Evolutionary conservation across 2,888 invertebrate genomes (phyloP).

Genomic region (Plebejus melissa): DNA sequence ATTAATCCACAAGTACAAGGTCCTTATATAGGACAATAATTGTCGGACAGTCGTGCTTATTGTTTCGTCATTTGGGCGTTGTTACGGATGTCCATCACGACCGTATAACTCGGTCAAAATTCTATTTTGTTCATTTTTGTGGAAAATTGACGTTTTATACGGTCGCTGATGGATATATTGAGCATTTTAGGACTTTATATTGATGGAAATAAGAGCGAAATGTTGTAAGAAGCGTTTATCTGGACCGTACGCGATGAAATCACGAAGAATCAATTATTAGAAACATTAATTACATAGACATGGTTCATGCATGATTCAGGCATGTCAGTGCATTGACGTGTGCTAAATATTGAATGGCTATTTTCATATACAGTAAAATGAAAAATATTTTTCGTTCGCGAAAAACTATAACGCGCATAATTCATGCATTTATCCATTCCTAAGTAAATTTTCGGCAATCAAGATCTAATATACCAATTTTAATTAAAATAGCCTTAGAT

Average conservation of each 20-base stretch:
- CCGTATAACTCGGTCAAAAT: background rate
- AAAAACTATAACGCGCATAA: too few species aligned
- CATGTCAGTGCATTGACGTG: background rate
- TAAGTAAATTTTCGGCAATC: too few species aligned
- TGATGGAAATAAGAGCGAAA: background rate
- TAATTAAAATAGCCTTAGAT: background rate
- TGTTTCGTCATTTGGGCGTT: slow-evolving; percentile 32
- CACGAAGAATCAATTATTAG: background rate
- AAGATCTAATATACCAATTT: background rate
- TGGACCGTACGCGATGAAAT: background rate
- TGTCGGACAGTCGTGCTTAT: slow-evolving; percentile 33
- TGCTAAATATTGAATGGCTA: background rate
- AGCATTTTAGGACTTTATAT: background rate
- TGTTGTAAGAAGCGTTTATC: background rate
- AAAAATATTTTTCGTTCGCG: too few species aligned
- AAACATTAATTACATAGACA: background rate
- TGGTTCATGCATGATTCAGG: background rate
- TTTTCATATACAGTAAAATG: background rate
- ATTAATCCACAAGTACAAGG: slow-evolving; percentile 36
- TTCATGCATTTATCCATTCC: too few species aligned
- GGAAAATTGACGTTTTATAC: background rate
- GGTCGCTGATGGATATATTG: background rate
- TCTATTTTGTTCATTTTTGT: background rate
- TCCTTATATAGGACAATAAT: slow-evolving; percentile 41
- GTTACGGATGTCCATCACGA: background rate